A percentile compares a stretch with the other conserved stretches of the same genome.
Conservation (phyloP, 2,797 vertebrate genomes). For the Poeciliopsis gracilis region DNA sequence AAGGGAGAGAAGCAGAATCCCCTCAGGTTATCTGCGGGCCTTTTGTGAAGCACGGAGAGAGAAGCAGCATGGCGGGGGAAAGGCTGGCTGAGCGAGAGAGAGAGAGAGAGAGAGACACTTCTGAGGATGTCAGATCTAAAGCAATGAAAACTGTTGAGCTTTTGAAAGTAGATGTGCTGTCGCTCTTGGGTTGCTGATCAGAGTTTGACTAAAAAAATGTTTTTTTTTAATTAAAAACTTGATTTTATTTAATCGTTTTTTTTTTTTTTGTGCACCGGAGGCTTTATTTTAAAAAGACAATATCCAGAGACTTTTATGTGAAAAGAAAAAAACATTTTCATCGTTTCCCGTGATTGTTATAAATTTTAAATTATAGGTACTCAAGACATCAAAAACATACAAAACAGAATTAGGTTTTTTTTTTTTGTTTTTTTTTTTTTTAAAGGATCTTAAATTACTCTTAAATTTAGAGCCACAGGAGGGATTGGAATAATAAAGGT, state of each 20-base stretch:
- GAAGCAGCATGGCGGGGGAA: constrained; percentile 14
- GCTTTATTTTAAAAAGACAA: neutral
- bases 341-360: neutral
- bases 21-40: constrained; percentile 56
- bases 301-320: neutral
- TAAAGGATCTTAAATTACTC: neutral
- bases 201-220: neutral
- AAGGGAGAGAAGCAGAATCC: constrained; percentile 56
- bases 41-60: constrained; percentile 49
- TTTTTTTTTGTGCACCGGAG: neutral
- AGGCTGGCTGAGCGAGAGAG: constrained; percentile 30
- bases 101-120: constrained; percentile 21
- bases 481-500: neutral
- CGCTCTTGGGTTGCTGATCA: neutral
- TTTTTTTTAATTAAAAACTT: neutral
- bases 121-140: constrained; percentile 26
- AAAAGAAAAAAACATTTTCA: neutral
- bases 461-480: neutral
- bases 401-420: neutral
- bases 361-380: neutral
- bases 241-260: neutral
- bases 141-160: constrained; percentile 19
- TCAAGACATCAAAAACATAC: neutral
- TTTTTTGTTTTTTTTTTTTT: neutral
- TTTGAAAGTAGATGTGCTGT: neutral